Base-by-base conservation (phyloP, 2,797 vertebrate genomes). In the Hippopotamyrus pictus region DNA sequence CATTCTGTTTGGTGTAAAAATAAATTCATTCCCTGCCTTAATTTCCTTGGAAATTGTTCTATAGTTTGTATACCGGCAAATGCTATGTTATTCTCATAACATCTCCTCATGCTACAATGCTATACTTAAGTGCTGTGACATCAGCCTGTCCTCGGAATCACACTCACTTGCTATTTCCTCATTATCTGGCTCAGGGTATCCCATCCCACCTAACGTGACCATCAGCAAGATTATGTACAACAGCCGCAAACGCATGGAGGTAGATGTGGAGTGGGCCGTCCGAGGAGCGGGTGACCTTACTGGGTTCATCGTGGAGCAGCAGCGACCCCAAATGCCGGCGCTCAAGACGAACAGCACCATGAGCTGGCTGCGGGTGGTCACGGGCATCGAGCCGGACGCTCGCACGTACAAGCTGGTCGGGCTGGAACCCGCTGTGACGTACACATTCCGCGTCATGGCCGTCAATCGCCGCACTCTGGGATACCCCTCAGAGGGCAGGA, bases 391-490 rank as follows among this genome's bases (percentile, higher is more conserved):
- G 19, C 95, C 97, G 0, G 95, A 95, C 6, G 93, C 92, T 90
- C 95, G 97, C 2, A 94, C 90, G 89, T 92, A 94, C 87, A 95
- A 94, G 62, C 93, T 97, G 46, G 94, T 94, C 7, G 96, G 94
- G 22, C 92, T 98, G 93, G 97, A 96, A 88, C 97, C 97, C 0
- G 93, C 93, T 0, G 90, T 93, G 86, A 94, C 93, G 25, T 99
- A 97, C 51, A 95, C 95, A 89, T 97, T 99, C 93, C 96, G 97
- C 1, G 90, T 98, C 92, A 94, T 95, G 91, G 96, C 97, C 6
- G 92, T 98, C 91, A 99, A 98, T 93, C 97, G 97, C 93, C 96
- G 94, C 90, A 98, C 97, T 1, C 89, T 94, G 0, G 98, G 98
- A 91, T 92, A 97, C 88, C 97, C 97, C 3, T 99, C 98, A 8